phyloP scores from a whole-genome alignment of 2,888 invertebrate genomes.

The Drosophila formosana region DNA sequence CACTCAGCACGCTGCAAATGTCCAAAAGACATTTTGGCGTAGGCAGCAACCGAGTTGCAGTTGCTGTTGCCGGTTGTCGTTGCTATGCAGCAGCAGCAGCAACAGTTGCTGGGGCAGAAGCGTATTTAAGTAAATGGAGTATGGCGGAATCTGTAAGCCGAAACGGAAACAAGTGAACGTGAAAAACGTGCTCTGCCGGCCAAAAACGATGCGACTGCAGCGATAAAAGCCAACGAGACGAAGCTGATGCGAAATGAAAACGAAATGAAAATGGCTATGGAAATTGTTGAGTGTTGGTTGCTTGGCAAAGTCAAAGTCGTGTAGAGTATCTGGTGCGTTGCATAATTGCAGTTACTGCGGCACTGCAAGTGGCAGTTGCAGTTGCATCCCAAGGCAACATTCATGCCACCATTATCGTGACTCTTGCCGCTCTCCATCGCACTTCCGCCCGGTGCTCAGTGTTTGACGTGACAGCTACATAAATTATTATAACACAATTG shows the following conservation, averaged over 20 bases:
- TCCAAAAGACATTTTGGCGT: conserved; percentile 43
- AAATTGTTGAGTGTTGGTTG: conserved; percentile 21
- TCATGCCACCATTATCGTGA: conserved; percentile 58
- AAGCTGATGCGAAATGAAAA: conserved; percentile 24
- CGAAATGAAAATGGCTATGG: conserved; percentile 16
- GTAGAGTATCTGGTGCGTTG: conserved; percentile 67
- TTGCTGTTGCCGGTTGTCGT: conserved; percentile 4
- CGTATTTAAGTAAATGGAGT: conserved; percentile 38
- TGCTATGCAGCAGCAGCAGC: neutral
- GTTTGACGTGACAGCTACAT: conserved; percentile 68
- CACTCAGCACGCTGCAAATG: conserved; percentile 54
- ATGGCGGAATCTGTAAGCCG: conserved; percentile 43
- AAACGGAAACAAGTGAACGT: conserved; percentile 76
- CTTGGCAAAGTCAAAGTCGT: conserved; percentile 76
- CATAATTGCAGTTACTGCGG: conserved; percentile 50
- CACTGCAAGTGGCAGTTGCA: conserved; percentile 15
- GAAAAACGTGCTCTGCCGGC: conserved; percentile 69
- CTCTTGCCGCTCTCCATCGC: conserved; percentile 12
- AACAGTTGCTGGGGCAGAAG: neutral
- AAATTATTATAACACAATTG: conserved; percentile 80
- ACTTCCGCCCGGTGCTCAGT: neutral
- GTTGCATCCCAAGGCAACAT: conserved; percentile 59
- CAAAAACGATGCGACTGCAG: conserved; percentile 48
- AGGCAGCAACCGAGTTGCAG: conserved; percentile 26
- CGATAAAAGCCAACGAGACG: conserved; percentile 17